A percentile compares a stretch with the other conserved stretches of the same genome.
phyloP scores from a whole-genome alignment of 1,140 invertebrate species.

The Acyrthosiphon pisum region DNA sequence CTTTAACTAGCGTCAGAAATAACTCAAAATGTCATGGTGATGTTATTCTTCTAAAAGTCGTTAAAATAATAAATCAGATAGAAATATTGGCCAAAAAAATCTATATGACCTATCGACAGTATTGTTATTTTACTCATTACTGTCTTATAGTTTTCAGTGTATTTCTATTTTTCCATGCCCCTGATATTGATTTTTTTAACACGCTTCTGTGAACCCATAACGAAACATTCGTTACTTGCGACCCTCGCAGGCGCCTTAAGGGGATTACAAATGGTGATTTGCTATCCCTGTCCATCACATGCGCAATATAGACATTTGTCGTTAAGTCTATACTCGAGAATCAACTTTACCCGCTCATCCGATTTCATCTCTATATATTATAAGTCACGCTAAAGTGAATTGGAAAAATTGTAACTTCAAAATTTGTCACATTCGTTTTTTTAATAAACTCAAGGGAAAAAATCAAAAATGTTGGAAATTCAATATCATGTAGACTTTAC shows the following conservation, averaged over 20 bases:
- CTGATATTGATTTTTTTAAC: background rate
- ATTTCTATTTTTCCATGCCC: background rate
- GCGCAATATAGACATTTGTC: background rate
- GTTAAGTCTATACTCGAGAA: background rate
- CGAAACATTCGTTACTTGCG: background rate
- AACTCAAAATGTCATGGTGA: background rate
- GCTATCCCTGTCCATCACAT: background rate
- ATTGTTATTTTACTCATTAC: background rate
- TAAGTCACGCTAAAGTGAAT: background rate
- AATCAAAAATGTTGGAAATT: background rate
- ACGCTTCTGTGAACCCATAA: background rate
- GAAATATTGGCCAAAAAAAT: background rate
- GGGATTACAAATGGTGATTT: conserved; percentile 17
- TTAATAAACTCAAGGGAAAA: background rate
- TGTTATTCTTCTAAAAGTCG: background rate
- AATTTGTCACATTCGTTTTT: background rate
- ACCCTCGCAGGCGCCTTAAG: background rate
- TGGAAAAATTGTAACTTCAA: background rate
- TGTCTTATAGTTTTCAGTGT: background rate
- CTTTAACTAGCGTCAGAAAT: background rate
- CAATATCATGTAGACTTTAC: background rate
- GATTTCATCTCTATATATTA: background rate
- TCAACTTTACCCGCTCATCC: background rate
- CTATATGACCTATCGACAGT: background rate
- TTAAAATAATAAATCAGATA: background rate